Percentiles rank a stretch among this genome's conserved stretches.
Conservation (phyloP, 2,888 invertebrate genomes). For the Patella depressa region DNA sequence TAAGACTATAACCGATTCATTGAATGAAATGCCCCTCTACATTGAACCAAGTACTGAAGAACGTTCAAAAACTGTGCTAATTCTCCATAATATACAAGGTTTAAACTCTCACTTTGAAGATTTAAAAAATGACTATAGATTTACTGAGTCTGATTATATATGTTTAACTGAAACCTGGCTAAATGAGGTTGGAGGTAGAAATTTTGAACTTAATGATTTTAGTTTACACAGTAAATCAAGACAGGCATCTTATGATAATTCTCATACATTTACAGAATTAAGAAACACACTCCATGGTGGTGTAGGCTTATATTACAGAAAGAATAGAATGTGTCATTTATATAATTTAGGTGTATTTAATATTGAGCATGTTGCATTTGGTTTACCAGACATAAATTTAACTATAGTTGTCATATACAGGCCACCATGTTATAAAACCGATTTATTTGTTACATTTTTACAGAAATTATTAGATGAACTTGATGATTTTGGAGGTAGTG, state of each 20-base stretch:
- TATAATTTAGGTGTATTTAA: background rate
- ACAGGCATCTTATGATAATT: conserved; percentile 11
- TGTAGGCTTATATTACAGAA: conserved; percentile 7
- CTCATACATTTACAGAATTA: background rate
- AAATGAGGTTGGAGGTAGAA: background rate
- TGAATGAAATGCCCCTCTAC: background rate
- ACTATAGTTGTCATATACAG: conserved; percentile 19
- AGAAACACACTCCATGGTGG: conserved; percentile 23
- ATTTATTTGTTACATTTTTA: conserved; percentile 15
- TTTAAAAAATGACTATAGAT: background rate
- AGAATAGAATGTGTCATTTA: conserved; percentile 1
- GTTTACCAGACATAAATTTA: conserved; percentile 12
- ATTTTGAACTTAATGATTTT: conserved; percentile 19
- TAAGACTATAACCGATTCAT: background rate
- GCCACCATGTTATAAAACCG: conserved; percentile 23
- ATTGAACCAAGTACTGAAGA: background rate
- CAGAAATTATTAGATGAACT: conserved; percentile 2
- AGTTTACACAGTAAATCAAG: conserved; percentile 19
- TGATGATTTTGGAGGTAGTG: background rate
- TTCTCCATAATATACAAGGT: background rate
- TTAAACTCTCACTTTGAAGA: background rate
- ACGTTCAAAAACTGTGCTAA: background rate
- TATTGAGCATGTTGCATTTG: conserved; percentile 23
- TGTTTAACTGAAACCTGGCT: conserved; percentile 30
- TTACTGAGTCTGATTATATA: background rate